A percentile compares a stretch with the other conserved stretches of the same genome.
phyloP scores from a whole-genome alignment of 92 coral and sea anemone species.

The Paragorgia papillata region DNA sequence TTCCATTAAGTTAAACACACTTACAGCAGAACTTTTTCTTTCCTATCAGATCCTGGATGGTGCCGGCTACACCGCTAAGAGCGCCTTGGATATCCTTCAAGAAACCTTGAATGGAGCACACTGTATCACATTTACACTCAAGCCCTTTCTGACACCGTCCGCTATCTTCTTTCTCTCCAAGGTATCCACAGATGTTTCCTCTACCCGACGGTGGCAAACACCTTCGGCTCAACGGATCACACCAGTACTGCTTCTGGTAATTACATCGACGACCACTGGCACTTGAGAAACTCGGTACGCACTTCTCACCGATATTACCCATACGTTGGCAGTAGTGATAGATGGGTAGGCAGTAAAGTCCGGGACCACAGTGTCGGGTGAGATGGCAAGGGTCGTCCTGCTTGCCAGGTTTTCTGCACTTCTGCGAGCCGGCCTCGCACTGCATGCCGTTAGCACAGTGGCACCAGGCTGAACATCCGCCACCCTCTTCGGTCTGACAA shows the following conservation, averaged over 20 bases:
- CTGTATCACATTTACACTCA: constrained; percentile 22
- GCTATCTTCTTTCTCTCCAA: constrained; percentile 29
- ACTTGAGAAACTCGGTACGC: constrained; percentile 12
- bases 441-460: constrained; percentile 7
- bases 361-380: constrained; percentile 14
- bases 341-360: neutral
- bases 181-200: constrained; percentile 44
- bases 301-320: constrained; percentile 32
- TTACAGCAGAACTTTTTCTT: constrained; percentile 36
- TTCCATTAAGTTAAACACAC: neutral
- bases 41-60: constrained; percentile 39
- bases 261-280: constrained; percentile 28
- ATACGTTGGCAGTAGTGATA: constrained; percentile 23
- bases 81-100: constrained; percentile 24
- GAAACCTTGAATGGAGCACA: constrained; percentile 9
- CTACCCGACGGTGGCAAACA: constrained; percentile 32
- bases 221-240: constrained; percentile 22
- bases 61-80: constrained; percentile 25
- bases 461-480: constrained; percentile 6
- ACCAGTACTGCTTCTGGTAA: constrained; percentile 13
- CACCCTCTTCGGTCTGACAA: constrained; percentile 6
- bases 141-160: constrained; percentile 24
- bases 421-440: constrained; percentile 27
- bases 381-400: constrained; percentile 21
- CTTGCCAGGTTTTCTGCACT: neutral